Conservation (phyloP, 2,113 vertebrate genomes). For the Agapornis roseicollis region DNA sequence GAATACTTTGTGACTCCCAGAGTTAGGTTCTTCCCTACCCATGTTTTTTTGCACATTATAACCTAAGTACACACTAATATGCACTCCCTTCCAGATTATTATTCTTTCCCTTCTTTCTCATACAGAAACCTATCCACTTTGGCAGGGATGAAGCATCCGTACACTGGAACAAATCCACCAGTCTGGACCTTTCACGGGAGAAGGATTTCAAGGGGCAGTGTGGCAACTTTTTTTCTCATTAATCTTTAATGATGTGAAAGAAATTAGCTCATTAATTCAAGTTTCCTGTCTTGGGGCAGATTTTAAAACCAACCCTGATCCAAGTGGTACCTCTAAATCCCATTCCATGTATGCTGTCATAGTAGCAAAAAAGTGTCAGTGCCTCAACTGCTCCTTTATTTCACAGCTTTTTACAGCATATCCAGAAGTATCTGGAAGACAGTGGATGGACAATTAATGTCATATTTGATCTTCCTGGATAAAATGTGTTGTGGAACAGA, state of each 20-base stretch:
- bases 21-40: background rate
- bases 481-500: background rate
- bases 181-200: background rate
- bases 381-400: background rate
- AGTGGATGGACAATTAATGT: background rate
- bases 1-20: background rate
- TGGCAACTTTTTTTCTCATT: background rate
- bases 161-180: background rate
- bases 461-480: background rate
- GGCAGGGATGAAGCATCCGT: background rate
- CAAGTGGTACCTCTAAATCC: background rate
- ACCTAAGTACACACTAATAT: background rate
- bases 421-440: background rate
- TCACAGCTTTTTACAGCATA: background rate
- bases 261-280: background rate
- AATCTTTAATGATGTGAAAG: background rate
- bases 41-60: background rate
- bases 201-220: background rate
- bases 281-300: background rate
- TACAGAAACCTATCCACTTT: background rate
- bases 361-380: background rate
- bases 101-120: background rate
- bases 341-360: background rate
- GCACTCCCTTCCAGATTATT: background rate
- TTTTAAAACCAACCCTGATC: background rate